phyloP scores from a whole-genome alignment of 1,140 invertebrate species.

The Lamellibrachia luymesi region DNA sequence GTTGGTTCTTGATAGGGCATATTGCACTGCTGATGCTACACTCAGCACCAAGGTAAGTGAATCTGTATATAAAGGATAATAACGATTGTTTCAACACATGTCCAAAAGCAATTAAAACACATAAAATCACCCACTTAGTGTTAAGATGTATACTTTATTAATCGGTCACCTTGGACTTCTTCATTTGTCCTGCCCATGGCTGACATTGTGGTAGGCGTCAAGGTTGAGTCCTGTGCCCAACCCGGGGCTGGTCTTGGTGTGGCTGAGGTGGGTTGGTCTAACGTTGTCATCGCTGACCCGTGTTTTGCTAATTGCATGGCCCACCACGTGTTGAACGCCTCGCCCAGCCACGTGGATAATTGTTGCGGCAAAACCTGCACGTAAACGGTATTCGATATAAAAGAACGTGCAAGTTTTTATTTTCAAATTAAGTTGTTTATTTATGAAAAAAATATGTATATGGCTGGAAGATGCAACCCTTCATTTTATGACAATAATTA shows the following conservation, averaged over 20 bases:
- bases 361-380: neutral
- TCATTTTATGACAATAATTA: too few relatives aligned
- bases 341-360: neutral
- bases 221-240: neutral
- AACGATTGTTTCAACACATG: too few relatives aligned
- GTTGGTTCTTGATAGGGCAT: neutral
- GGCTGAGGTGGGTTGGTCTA: neutral
- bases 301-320: neutral
- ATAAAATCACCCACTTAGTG: neutral
- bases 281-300: neutral
- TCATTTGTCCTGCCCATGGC: neutral
- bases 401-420: neutral
- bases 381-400: neutral
- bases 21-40: neutral
- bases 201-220: neutral
- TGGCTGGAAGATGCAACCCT: neutral
- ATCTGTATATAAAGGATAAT: neutral
- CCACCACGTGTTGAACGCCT: neutral
- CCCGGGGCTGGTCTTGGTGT: neutral
- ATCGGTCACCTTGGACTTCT: neutral
- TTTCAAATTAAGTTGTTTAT: neutral
- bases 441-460: neutral
- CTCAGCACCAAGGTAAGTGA: neutral
- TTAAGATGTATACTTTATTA: neutral
- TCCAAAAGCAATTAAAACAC: too few relatives aligned